These are phyloP conservation scores for Chironomus tentans DNA, from an alignment of 2,888 invertebrate genomes.

Conservation along the genomic window DNA sequence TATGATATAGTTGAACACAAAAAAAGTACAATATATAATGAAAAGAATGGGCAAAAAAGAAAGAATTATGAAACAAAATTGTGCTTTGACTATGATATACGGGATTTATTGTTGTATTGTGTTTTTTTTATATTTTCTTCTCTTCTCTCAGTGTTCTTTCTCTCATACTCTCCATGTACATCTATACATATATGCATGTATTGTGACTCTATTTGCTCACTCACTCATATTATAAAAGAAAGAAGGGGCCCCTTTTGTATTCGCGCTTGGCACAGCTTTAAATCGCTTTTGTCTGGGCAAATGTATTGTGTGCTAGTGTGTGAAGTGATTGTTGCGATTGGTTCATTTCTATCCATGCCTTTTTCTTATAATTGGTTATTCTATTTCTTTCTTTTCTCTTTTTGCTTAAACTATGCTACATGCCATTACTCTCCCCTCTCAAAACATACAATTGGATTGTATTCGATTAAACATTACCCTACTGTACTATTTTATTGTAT, in stretches of 20 bases:
- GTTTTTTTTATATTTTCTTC: neutral
- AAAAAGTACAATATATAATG: constrained; percentile 23
- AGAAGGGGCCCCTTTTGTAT: neutral
- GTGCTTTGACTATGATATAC: constrained; percentile 26
- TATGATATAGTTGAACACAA: constrained; percentile 24
- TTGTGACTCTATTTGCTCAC: neutral
- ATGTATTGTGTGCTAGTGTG: constrained; percentile 18
- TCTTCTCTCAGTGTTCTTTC: neutral
- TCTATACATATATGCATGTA: neutral
- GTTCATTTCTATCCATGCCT: constrained; percentile 20
- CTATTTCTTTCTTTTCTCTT: constrained; percentile 13
- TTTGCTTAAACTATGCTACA: neutral
- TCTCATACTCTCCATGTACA: neutral
- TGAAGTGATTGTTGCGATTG: constrained; percentile 25
- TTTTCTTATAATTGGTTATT: constrained; percentile 26
- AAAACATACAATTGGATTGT: neutral
- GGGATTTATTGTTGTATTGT: constrained; percentile 3
- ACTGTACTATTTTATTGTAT: neutral
- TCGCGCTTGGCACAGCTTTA: neutral
- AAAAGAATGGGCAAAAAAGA: constrained; percentile 7
- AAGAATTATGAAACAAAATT: constrained; percentile 27
- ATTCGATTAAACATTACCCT: neutral
- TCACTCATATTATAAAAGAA: neutral
- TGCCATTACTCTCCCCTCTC: neutral
- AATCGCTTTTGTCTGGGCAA: neutral